These are phyloP conservation scores for Antheraea mylitta DNA, from an alignment of 1,140 invertebrate species.

Conservation along the genomic window DNA sequence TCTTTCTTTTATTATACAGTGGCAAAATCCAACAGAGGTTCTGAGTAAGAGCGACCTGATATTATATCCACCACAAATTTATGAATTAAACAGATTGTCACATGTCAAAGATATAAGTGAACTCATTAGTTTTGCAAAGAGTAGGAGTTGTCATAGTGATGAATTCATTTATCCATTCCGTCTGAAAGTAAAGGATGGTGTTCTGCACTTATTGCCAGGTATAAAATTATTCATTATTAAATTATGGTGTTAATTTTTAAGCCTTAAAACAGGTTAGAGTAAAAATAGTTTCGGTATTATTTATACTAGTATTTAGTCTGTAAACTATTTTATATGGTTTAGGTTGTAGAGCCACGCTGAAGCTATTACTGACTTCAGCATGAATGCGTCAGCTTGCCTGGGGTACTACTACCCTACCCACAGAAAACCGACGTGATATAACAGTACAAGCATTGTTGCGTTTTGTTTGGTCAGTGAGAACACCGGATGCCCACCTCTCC, in stretches of 20 bases:
- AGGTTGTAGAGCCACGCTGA: too few species aligned
- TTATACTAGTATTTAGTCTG: too few species aligned
- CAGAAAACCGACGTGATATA: too few species aligned
- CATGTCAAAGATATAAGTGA: slow-evolving; percentile 41
- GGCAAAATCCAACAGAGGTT: slow-evolving; percentile 43
- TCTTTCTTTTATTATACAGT: slow-evolving; percentile 35
- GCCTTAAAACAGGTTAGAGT: slow-evolving; percentile 57
- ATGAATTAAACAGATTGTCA: slow-evolving; percentile 53
- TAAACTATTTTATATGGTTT: too few species aligned
- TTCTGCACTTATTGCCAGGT: slow-evolving; percentile 54
- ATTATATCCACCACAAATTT: slow-evolving; percentile 58
- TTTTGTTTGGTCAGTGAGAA: too few species aligned
- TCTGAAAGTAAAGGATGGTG: slow-evolving; percentile 53
- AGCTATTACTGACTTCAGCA: too few species aligned
- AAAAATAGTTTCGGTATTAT: slow-evolving; percentile 9
- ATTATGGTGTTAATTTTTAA: slow-evolving; percentile 22
- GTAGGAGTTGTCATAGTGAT: slow-evolving; percentile 44
- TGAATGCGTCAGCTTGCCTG: too few species aligned
- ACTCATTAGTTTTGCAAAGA: slow-evolving; percentile 47
- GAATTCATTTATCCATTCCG: slow-evolving; percentile 46
- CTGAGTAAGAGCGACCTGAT: slow-evolving; percentile 37
- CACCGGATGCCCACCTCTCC: too few species aligned
- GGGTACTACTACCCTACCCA: too few species aligned
- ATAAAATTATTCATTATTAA: slow-evolving; percentile 6
- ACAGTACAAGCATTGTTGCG: too few species aligned